A percentile compares a stretch with the other conserved stretches of the same genome.
Evolutionary conservation across 2,113 vertebrate species (phyloP).

Genomic region (Phrynocephalus versicolor): DNA sequence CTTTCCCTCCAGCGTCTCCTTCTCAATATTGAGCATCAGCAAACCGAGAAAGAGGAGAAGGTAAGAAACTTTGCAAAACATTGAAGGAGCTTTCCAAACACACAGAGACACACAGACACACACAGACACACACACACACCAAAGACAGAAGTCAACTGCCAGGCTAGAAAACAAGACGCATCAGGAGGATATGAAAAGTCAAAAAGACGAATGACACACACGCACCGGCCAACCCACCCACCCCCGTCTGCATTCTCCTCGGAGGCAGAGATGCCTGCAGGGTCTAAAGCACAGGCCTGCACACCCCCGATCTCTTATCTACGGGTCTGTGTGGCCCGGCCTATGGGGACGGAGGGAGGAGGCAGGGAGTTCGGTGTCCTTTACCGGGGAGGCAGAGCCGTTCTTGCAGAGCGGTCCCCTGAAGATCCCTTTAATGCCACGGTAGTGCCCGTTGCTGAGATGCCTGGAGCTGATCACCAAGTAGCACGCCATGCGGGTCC

Average conservation of each 20-base stretch:
- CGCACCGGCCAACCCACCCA: background rate
- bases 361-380: constrained; percentile 46
- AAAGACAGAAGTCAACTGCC: no score
- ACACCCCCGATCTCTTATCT: background rate
- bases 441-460: constrained; percentile 96
- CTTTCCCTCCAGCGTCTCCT: background rate
- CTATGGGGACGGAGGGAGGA: constrained; percentile 39
- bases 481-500: constrained; percentile 92
- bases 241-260: background rate
- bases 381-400: constrained; percentile 88
- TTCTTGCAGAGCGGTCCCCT: constrained; percentile 91
- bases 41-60: background rate
- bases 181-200: background rate
- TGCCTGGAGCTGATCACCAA: constrained; percentile 99
- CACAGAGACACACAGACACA: no score
- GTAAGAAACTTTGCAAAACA: background rate
- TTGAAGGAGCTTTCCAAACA: background rate
- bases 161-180: background rate
- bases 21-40: background rate
- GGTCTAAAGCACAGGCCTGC: background rate
- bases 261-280: no score
- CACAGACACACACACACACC: no score
- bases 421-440: constrained; percentile 98
- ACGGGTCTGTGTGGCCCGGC: background rate
- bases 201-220: background rate